These are phyloP conservation scores for Phyllopteryx taeniolatus DNA, from an alignment of 2,113 vertebrate species.

Conservation along the genomic window DNA sequence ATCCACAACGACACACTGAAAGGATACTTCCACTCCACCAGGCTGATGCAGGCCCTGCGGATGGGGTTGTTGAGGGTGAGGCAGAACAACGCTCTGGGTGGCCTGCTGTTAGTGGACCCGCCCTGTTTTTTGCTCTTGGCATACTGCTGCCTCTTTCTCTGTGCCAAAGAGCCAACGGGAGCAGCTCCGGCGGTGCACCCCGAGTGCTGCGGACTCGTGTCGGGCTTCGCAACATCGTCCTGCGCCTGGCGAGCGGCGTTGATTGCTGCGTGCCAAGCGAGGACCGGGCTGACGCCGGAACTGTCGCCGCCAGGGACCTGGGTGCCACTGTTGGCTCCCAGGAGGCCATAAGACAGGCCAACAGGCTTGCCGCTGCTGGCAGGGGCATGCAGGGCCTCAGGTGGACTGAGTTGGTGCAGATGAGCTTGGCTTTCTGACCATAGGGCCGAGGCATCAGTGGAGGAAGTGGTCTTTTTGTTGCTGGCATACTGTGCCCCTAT, in stretches of 20 bases:
- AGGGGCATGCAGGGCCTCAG: slow-evolving; percentile 74
- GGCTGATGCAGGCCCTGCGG: slow-evolving; percentile 97
- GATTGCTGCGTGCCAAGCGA: slow-evolving; percentile 95
- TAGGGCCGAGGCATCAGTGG: slow-evolving; percentile 80
- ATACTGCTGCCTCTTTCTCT: slow-evolving; percentile 98
- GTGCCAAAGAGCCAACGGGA: slow-evolving; percentile 87
- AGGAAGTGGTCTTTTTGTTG: slow-evolving; percentile 81
- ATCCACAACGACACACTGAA: background rate
- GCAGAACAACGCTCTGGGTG: slow-evolving; percentile 95
- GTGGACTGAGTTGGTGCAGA: slow-evolving; percentile 73
- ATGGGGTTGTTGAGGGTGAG: slow-evolving; percentile 98
- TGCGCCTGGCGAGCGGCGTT: slow-evolving; percentile 87
- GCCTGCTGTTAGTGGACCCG: slow-evolving; percentile 87
- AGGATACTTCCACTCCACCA: slow-evolving; percentile 99
- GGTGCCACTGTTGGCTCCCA: slow-evolving; percentile 33
- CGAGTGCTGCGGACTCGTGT: slow-evolving; percentile 70
- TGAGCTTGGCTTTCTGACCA: slow-evolving; percentile 80
- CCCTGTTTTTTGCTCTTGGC: slow-evolving; percentile 99
- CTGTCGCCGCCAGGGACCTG: slow-evolving; percentile 20
- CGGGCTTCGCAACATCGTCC: slow-evolving; percentile 65
- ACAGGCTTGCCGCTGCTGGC: slow-evolving; percentile 56
- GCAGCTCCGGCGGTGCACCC: slow-evolving; percentile 53
- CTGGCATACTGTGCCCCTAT: slow-evolving; percentile 94
- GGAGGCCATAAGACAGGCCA: slow-evolving; percentile 53
- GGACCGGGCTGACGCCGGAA: slow-evolving; percentile 56